A percentile compares a stretch with the other conserved stretches of the same genome.
Conservation (phyloP, 2,113 vertebrate genomes). For the Larimichthys crocea region DNA sequence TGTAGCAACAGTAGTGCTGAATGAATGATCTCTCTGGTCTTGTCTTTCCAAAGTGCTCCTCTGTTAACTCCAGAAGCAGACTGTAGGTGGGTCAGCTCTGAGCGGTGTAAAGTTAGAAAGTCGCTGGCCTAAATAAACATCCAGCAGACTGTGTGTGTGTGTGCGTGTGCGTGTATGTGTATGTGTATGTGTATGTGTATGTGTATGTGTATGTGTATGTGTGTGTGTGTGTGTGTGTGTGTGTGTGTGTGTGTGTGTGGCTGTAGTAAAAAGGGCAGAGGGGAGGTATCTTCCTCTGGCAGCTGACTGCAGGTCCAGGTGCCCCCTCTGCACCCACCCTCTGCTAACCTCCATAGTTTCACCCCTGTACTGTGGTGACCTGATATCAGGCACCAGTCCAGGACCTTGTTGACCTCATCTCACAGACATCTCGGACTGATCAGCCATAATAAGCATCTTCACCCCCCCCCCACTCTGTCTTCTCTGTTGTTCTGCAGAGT, state of each 20-base stretch:
- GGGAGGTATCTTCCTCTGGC: neutral
- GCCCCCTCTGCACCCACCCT: no score
- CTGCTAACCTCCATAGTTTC: conserved; percentile 1
- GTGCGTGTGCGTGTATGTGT: neutral
- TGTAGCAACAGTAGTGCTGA: neutral
- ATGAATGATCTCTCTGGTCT: neutral
- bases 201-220: neutral
- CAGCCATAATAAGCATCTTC: conserved; percentile 16
- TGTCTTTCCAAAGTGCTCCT: neutral
- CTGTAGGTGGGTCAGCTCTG: conserved; percentile 54
- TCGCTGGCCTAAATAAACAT: conserved; percentile 54
- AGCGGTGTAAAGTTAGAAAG: conserved; percentile 39
- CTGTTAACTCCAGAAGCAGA: neutral
- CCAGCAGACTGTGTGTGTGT: neutral
- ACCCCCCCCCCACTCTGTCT: neutral
- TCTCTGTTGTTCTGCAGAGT: conserved; percentile 11
- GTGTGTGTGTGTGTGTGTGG: neutral
- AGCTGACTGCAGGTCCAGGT: neutral
- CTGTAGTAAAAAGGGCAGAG: neutral
- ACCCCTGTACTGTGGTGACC: conserved; percentile 10
- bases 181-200: neutral
- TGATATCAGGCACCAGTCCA: conserved; percentile 9
- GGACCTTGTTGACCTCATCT: conserved; percentile 3
- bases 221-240: neutral
- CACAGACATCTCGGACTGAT: neutral